A percentile compares a stretch with the other conserved stretches of the same genome.
Evolutionary conservation across 1,140 invertebrate species (phyloP).

Genomic region (Trypoxylus dichotomus): DNA sequence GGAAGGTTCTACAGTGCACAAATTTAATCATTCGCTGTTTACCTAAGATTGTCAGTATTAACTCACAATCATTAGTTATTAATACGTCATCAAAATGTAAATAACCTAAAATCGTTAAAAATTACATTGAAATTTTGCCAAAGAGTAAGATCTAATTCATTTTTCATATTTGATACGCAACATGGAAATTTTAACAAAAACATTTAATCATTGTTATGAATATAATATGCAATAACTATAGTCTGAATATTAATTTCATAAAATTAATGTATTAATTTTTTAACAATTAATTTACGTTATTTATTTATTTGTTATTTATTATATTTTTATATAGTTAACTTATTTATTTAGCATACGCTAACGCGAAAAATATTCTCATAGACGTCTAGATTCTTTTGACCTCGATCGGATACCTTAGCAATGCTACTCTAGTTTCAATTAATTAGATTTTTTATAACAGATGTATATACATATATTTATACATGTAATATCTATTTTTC

Average conservation of each 20-base stretch:
- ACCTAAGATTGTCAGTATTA: too few species aligned
- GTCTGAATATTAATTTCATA: too few species aligned
- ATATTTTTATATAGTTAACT: neutral
- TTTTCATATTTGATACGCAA: too few species aligned
- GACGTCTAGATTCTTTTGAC: neutral
- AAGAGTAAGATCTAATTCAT: neutral
- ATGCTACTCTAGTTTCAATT: conserved; percentile 1
- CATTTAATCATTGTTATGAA: too few species aligned
- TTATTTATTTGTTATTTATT: neutral
- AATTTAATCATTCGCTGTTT: too few species aligned
- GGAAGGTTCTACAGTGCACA: too few species aligned
- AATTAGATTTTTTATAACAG: neutral
- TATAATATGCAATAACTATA: too few species aligned
- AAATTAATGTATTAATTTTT: too few species aligned
- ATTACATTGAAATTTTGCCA: neutral
- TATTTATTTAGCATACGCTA: neutral
- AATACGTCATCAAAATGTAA: too few species aligned
- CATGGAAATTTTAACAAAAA: too few species aligned
- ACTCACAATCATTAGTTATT: too few species aligned
- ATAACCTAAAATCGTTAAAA: neutral
- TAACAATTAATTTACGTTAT: neutral
- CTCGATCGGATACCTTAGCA: neutral
- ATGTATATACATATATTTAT: neutral
- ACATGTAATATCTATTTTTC: neutral
- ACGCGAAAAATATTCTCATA: too few species aligned